Base-by-base conservation (phyloP, 2,113 vertebrate genomes). In the Triplophysa rosa region DNA sequence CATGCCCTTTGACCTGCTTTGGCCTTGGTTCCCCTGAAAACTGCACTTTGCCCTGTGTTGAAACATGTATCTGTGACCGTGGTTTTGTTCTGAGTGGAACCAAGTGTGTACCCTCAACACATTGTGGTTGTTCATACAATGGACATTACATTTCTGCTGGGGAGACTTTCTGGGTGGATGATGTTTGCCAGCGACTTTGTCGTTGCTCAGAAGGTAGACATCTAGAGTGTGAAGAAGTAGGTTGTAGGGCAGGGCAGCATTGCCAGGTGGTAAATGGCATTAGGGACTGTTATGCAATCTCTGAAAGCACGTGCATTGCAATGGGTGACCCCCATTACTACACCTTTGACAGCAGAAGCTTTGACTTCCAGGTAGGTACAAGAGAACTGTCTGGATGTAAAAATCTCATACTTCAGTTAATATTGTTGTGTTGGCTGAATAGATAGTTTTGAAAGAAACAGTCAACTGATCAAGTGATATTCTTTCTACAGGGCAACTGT, bases 81-180 rank as follows among this genome's bases (percentile, higher is more conserved):
- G 93, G 90, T 29, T 93, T 88, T 73, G 62, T 93, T 63, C 80
- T 89, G 71, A 92, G 90, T 1, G 87, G 86, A 70, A 80, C 78
- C 6, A 64, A 86, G 59, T 93, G 93, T 85, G 86, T 93, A 8
- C 86, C 84, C 19, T 75, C 65, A 4, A 13, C 59, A 2, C 80
- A 86, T 21, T 95, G 94, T 1, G 94, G 94, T 67, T 95, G 94
- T 83, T 87, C 85, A 74, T 89, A 86, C n/a, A 81, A 93, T 1
- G 89, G 91, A 54, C 90, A 75, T 63, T 90, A 93, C 61, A 37
- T 94, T 1, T 88, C 91, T 66, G 78, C 89, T 0, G 91, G 91
- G 21, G 87, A 91, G 9, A 80, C 89, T 13, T 94, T 94, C 79
- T 90, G 88, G 88, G 84, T 65, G 2, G 86, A 86, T 66, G 40